A percentile compares a stretch with the other conserved stretches of the same genome.
Conservation (phyloP, 2,797 vertebrate species). For the Sebastiscus tertius region DNA sequence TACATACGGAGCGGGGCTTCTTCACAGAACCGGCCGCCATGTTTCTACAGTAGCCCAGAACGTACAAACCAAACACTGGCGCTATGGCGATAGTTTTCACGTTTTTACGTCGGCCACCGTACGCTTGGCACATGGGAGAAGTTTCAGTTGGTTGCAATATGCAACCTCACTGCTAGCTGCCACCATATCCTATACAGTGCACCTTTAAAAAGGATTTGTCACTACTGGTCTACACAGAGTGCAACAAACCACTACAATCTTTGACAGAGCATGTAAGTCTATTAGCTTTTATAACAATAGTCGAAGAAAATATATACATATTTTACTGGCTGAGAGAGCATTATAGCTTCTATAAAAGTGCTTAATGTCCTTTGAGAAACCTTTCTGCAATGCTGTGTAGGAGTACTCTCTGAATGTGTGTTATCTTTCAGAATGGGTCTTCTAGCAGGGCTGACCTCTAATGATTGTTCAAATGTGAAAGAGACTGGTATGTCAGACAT, state of each 20-base stretch:
- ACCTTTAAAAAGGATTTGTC: background rate
- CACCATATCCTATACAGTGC: no score
- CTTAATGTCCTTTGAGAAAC: conserved; percentile 29
- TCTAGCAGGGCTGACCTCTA: background rate
- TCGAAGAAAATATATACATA: background rate
- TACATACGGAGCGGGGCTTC: no score
- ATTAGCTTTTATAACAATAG: background rate
- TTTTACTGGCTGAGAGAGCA: background rate
- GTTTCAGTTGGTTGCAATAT: no score
- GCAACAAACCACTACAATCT: conserved; percentile 4
- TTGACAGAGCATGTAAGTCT: background rate
- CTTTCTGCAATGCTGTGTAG: background rate
- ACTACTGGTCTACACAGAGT: background rate
- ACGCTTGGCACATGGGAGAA: no score
- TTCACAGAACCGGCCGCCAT: no score
- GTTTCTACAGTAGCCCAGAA: no score
- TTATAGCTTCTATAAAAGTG: background rate
- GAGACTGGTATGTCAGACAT: background rate
- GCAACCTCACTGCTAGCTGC: no score
- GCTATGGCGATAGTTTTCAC: no score
- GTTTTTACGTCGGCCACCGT: no score
- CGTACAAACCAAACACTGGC: no score
- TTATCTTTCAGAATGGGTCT: conserved; percentile 2
- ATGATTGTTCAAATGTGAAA: conserved; percentile 4
- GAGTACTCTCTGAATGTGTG: background rate